These are phyloP conservation scores for Ophion ellenae DNA, from an alignment of 2,888 invertebrate genomes.

Conservation along the genomic window DNA sequence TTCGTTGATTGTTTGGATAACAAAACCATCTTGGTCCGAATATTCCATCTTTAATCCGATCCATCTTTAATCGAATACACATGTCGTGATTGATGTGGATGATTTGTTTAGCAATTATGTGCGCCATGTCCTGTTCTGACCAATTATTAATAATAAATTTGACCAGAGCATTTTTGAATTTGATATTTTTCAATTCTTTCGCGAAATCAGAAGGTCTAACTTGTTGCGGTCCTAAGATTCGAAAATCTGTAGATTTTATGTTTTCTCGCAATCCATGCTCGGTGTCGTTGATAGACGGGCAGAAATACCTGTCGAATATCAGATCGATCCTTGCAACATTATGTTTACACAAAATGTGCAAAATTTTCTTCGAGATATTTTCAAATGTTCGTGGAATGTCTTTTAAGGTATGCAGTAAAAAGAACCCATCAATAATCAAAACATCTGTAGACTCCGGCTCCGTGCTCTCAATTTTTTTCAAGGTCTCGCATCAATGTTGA, in stretches of 20 bases:
- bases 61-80: too few relatives aligned
- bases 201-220: slow-evolving; percentile 50
- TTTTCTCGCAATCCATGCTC: slow-evolving; percentile 51
- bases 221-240: slow-evolving; percentile 58
- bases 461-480: slow-evolving; percentile 44
- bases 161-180: slow-evolving; percentile 64
- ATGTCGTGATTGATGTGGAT: slow-evolving; percentile 68
- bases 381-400: slow-evolving; percentile 75
- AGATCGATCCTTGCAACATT: slow-evolving; percentile 53
- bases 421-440: slow-evolving; percentile 77
- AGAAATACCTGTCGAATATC: slow-evolving; percentile 60
- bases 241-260: slow-evolving; percentile 26
- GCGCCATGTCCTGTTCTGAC: slow-evolving; percentile 57
- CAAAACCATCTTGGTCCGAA: slow-evolving; percentile 56
- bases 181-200: slow-evolving; percentile 55
- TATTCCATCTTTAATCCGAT: too few relatives aligned
- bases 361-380: slow-evolving; percentile 73
- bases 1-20: slow-evolving; percentile 52
- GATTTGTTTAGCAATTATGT: slow-evolving; percentile 70
- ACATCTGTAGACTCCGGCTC: slow-evolving; percentile 64
- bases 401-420: slow-evolving; percentile 73
- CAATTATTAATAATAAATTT: slow-evolving; percentile 61
- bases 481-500: slow-evolving; percentile 67
- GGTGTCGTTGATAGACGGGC: slow-evolving; percentile 61
- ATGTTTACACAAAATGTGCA: slow-evolving; percentile 68